Base-by-base conservation (phyloP, 2,888 invertebrate species). In the Epirrhoe alternata region DNA sequence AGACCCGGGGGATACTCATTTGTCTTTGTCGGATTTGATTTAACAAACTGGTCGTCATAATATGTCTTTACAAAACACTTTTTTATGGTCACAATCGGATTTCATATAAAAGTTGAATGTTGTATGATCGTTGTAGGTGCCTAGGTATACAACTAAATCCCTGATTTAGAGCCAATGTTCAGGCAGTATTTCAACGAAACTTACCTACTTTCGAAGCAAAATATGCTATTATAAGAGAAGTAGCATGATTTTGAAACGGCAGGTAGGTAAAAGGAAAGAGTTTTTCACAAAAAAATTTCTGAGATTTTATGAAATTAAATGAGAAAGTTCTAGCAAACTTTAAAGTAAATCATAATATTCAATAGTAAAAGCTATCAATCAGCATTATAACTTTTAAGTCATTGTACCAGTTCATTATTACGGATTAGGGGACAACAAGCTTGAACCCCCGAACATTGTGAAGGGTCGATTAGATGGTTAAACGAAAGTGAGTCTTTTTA, bases 341-440 rank as follows among this genome's bases (percentile, higher is more conserved):
- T 61, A 66, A 68, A 72, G 61, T 69, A 65, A 54, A 67, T 68
- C 16, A 47, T 16, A 16, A 59, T 60, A 49, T 52, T 51, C 38
- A 57, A 61, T 61, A 60, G 14, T 45, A 45, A 64, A 50, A 56
- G 52, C 17, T 52, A 74, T 71, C 68, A 77, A 75, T 81, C 80
- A 81, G 80, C 74, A 81, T 81, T 81, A 79, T 78, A 77, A 81
- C 74, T 81, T 81, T 81, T 78, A 80, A 84, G 77, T 80, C 82
- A 77, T 73, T 75, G 80, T 77, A 80, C 78, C 82, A 80, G 83
- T 81, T 81, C 85, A 83, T 86, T 85, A 85, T 84, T 81, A 79
- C 78, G 80, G 75, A 82, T 83, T 81, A 83, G 85, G 85, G 85
- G 80, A 77, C 71, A 58, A 77, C 71, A 58, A 51, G 49, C 16